Evolutionary conservation across 92 coral and sea anemone species (phyloP).

Genomic region (Phenganax stokvisi): DNA sequence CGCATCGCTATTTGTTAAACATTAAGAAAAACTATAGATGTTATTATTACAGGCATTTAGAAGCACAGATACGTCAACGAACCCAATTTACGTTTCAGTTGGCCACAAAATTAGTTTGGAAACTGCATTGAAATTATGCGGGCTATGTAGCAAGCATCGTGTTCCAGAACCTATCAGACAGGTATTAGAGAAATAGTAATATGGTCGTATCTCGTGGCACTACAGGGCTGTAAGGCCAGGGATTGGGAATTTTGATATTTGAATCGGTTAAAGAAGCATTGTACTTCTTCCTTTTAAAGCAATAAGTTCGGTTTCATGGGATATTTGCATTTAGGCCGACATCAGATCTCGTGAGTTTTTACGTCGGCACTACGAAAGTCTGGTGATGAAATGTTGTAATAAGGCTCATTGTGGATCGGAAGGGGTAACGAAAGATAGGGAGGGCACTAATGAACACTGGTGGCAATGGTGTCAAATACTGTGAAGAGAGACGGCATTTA

Average conservation of each 20-base stretch:
- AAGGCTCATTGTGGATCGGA: not conserved
- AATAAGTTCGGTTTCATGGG: too few species aligned
- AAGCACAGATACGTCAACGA: constrained; percentile 50
- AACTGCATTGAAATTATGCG: constrained; percentile 63
- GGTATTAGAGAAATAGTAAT: constrained; percentile 37
- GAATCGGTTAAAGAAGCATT: too few species aligned
- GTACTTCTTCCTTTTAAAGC: too few species aligned
- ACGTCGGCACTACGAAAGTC: constrained; percentile 53
- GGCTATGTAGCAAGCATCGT: constrained; percentile 61
- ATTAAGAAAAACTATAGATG: not conserved
- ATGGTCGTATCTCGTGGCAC: too few species aligned
- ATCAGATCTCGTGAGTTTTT: constrained; percentile 68
- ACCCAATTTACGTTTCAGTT: constrained; percentile 83
- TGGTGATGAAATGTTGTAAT: constrained; percentile 57
- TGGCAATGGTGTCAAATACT: constrained; percentile 26
- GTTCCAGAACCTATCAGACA: constrained; percentile 92
- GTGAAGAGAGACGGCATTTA: not conserved
- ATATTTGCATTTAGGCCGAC: constrained; percentile 62
- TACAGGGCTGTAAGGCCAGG: too few species aligned
- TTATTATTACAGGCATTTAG: constrained; percentile 37
- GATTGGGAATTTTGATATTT: too few species aligned
- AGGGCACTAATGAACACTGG: not conserved
- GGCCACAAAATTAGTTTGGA: constrained; percentile 85
- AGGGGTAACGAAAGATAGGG: not conserved
- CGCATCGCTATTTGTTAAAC: not conserved